A percentile compares a stretch with the other conserved stretches of the same genome.
Conservation (phyloP, 2,797 vertebrate species). For the Chaenodraco wilsoni region DNA sequence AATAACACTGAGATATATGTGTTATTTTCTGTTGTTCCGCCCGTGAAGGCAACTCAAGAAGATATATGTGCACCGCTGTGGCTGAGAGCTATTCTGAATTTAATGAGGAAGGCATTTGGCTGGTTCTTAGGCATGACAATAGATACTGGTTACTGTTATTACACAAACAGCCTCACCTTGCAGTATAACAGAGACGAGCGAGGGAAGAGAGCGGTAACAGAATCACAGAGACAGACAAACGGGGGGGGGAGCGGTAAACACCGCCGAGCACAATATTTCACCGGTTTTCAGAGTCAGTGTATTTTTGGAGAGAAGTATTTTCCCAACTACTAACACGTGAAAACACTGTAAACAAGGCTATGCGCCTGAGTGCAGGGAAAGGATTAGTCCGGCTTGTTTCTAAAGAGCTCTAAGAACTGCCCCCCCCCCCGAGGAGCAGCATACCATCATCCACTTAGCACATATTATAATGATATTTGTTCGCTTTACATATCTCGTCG, state of each 20-base stretch:
- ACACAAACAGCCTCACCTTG: slow-evolving; percentile 41
- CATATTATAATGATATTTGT: background rate
- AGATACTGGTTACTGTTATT: slow-evolving; percentile 60
- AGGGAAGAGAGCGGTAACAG: background rate
- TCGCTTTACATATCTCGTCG: slow-evolving; percentile 8
- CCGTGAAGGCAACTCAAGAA: slow-evolving; percentile 53
- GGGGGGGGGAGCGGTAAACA: slow-evolving; percentile 10
- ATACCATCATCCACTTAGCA: too few species aligned
- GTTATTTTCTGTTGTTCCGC: slow-evolving; percentile 48
- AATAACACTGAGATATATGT: slow-evolving; percentile 58
- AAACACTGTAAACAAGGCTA: slow-evolving; percentile 56
- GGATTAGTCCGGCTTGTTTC: slow-evolving; percentile 66
- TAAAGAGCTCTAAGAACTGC: slow-evolving; percentile 65
- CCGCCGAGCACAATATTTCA: slow-evolving; percentile 25
- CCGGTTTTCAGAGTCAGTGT: slow-evolving; percentile 21
- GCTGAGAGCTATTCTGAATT: slow-evolving; percentile 65
- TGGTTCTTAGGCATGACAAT: slow-evolving; percentile 53
- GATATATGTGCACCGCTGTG: slow-evolving; percentile 53
- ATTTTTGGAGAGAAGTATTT: slow-evolving; percentile 39
- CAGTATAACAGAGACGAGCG: background rate
- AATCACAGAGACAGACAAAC: slow-evolving; percentile 10
- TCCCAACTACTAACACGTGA: slow-evolving; percentile 51
- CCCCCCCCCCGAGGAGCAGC: slow-evolving; percentile 53
- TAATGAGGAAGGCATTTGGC: slow-evolving; percentile 70
- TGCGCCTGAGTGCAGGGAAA: slow-evolving; percentile 51